phyloP scores from a whole-genome alignment of 92 coral and sea anemone species.

The Phymanthus crucifer region DNA sequence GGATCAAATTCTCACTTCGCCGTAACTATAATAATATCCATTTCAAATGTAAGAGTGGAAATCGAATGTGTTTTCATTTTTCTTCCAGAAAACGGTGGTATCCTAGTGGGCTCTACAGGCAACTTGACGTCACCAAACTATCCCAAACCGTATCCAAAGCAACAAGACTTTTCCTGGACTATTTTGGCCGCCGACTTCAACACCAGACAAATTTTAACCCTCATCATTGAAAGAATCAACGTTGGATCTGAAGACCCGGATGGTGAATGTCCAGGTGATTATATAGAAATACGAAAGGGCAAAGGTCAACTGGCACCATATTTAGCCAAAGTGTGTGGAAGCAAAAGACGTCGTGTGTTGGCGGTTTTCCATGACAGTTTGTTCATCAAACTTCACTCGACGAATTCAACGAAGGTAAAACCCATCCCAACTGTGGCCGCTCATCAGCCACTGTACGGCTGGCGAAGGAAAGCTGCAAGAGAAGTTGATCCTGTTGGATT shows the following conservation, averaged over 20 bases:
- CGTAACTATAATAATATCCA: too few species aligned
- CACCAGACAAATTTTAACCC: conserved; percentile 41
- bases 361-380: conserved; percentile 61
- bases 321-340: conserved; percentile 66
- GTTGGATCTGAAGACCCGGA: conserved; percentile 63
- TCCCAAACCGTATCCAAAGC: conserved; percentile 63
- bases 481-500: conserved; percentile 32
- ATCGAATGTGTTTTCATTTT: neutral
- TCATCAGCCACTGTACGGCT: conserved; percentile 29
- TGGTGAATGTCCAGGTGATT: conserved; percentile 63
- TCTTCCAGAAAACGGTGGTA: conserved; percentile 54
- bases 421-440: conserved; percentile 12
- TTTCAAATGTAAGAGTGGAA: too few species aligned
- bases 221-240: conserved; percentile 61
- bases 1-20: neutral
- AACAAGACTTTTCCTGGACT: conserved; percentile 71
- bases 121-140: conserved; percentile 65
- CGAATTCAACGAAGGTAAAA: conserved; percentile 10
- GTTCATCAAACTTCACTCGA: conserved; percentile 63
- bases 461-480: conserved; percentile 10
- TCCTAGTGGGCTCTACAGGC: conserved; percentile 58
- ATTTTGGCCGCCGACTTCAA: conserved; percentile 34
- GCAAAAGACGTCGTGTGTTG: conserved; percentile 44
- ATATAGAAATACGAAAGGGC: conserved; percentile 71
- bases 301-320: conserved; percentile 68